phyloP scores from a whole-genome alignment of 2,888 invertebrate genomes.

The Sesamia inferens region DNA sequence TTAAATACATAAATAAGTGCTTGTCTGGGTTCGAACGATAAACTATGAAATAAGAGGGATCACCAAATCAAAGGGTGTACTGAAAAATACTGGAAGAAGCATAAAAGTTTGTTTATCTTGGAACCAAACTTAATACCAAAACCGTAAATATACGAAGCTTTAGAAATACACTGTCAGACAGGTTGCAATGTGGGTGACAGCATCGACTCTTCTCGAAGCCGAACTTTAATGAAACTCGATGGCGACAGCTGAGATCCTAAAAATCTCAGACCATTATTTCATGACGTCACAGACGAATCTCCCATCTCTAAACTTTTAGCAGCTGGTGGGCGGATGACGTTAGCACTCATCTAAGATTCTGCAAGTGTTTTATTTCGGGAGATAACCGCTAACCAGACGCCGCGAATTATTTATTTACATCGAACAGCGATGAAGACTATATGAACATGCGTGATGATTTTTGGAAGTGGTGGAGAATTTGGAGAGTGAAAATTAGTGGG shows the following conservation, averaged over 20 bases:
- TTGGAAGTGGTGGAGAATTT: slow-evolving; percentile 9
- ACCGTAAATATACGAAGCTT: neutral
- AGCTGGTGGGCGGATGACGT: slow-evolving; percentile 59
- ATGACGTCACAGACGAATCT: slow-evolving; percentile 37
- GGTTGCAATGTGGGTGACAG: neutral
- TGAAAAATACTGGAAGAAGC: neutral
- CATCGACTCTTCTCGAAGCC: no score
- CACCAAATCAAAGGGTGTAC: neutral
- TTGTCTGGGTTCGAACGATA: no score
- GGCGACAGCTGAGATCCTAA: neutral
- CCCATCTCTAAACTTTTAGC: neutral
- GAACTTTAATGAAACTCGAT: neutral
- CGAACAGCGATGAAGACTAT: slow-evolving; percentile 64
- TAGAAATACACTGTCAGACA: neutral
- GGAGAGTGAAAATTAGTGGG: neutral
- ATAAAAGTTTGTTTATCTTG: neutral
- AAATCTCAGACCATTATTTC: neutral
- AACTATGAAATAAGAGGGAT: no score
- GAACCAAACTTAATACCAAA: neutral
- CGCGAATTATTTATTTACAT: slow-evolving; percentile 66
- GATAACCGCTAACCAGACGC: slow-evolving; percentile 64
- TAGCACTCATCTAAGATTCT: slow-evolving; percentile 47
- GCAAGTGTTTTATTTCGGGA: slow-evolving; percentile 66
- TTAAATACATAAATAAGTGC: no score
- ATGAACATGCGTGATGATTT: slow-evolving; percentile 52